phyloP scores from a whole-genome alignment of 1,140 invertebrate genomes.

The Drosophila sp. region DNA sequence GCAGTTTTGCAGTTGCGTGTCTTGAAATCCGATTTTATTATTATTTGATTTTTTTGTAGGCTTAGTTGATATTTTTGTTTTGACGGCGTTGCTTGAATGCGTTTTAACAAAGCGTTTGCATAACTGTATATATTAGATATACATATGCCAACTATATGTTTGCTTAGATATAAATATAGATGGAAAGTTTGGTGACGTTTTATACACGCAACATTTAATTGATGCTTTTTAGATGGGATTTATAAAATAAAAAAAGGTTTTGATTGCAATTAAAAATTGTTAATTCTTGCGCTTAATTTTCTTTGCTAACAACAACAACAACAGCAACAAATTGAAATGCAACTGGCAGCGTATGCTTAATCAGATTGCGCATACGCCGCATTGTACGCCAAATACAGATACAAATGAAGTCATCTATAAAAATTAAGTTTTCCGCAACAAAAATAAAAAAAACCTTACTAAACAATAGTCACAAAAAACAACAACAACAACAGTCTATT shows the following conservation, averaged over 20 bases:
- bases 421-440: slow-evolving; percentile 44
- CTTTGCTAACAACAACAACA: neutral
- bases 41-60: neutral
- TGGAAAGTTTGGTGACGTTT: neutral
- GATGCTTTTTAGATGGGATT: neutral
- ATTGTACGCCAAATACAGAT: slow-evolving; percentile 30
- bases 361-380: slow-evolving; percentile 65
- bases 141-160: neutral
- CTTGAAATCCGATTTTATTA: neutral
- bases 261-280: neutral
- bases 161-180: neutral
- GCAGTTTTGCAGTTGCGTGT: slow-evolving; percentile 9
- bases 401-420: slow-evolving; percentile 44
- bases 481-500: slow-evolving; percentile 43
- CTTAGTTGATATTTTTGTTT: neutral
- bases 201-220: neutral
- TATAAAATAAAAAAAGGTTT: neutral
- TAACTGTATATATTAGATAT: neutral
- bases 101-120: neutral
- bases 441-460: slow-evolving; percentile 37
- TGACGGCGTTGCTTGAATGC: neutral
- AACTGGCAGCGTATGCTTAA: slow-evolving; percentile 3
- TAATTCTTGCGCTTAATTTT: neutral
- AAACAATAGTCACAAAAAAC: slow-evolving; percentile 36
- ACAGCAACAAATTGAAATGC: neutral